phyloP scores from a whole-genome alignment of 2,888 invertebrate species.

The Zygothrica quintamaculata region DNA sequence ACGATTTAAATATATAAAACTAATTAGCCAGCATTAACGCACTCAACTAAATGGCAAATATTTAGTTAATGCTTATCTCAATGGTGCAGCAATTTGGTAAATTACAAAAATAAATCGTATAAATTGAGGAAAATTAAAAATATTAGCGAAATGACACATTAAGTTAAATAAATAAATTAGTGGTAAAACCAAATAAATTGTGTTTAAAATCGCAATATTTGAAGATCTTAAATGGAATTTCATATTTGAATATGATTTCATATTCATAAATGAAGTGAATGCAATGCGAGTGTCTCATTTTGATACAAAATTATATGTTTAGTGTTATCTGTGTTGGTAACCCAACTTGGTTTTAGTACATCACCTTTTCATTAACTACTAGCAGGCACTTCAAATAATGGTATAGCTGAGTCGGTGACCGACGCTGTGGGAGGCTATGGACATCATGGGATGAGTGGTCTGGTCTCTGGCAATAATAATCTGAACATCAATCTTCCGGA shows the following conservation, averaged over 20 bases:
- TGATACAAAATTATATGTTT: too few species aligned
- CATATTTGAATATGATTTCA: too few species aligned
- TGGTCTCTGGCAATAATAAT: constrained; percentile 80
- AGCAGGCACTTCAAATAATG: constrained; percentile 75
- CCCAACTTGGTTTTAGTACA: constrained; percentile 11
- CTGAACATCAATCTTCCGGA: constrained; percentile 85
- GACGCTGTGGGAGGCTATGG: constrained; percentile 45
- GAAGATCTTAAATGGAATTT: too few species aligned
- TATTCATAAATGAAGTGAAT: too few species aligned
- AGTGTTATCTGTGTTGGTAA: too few species aligned
- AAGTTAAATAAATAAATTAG: too few species aligned
- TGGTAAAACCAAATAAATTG: too few species aligned
- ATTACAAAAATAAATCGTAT: constrained; percentile 55
- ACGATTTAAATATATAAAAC: constrained; percentile 45
- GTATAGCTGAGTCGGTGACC: constrained; percentile 42
- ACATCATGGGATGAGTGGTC: constrained; percentile 37
- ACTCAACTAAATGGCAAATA: constrained; percentile 39
- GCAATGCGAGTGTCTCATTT: too few species aligned
- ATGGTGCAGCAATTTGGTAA: constrained; percentile 39
- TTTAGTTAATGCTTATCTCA: constrained; percentile 40
- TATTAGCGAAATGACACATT: not conserved
- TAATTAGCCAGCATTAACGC: constrained; percentile 3
- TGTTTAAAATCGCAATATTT: too few species aligned
- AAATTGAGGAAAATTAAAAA: constrained; percentile 15
- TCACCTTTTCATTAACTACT: constrained; percentile 55